Evolutionary conservation across 53 echinoderm and acorn worm genomes (phyloP).

Genomic region (Zoroaster sp.): DNA sequence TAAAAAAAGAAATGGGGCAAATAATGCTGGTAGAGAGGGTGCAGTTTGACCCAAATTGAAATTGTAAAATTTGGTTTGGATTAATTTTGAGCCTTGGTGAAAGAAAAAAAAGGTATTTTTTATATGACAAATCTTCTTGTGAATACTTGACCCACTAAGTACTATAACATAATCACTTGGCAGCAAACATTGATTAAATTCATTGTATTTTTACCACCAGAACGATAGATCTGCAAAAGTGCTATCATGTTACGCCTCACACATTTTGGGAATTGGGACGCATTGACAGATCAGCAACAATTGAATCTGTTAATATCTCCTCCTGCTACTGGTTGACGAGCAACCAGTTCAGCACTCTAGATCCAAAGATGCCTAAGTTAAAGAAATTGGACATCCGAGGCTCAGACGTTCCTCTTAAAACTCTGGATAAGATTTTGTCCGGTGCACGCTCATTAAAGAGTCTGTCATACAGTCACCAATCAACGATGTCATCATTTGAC

Average conservation of each 20-base stretch:
- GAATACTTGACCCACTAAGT: too few species aligned
- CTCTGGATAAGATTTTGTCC: not conserved
- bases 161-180: not conserved
- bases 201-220: not conserved
- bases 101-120: too few species aligned
- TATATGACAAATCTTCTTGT: too few species aligned
- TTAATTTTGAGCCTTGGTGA: too few species aligned
- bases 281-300: not conserved
- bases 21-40: too few species aligned
- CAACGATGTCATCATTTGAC: not conserved
- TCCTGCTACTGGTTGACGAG: slow-evolving; percentile 34
- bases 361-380: not conserved
- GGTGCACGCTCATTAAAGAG: not conserved
- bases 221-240: not conserved
- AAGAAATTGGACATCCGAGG: slow-evolving; percentile 18
- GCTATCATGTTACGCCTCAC: not conserved
- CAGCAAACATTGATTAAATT: not conserved
- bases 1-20: too few species aligned
- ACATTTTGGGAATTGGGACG: not conserved
- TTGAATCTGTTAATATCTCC: not conserved
- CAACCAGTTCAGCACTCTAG: not conserved
- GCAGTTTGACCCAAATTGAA: too few species aligned
- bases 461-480: not conserved
- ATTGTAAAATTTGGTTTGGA: too few species aligned
- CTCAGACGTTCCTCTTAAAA: slow-evolving; percentile 1